Percentiles rank a stretch among this genome's conserved stretches.
phyloP scores from a whole-genome alignment of 1,140 invertebrate species.

The Zaprionus inermis region DNA sequence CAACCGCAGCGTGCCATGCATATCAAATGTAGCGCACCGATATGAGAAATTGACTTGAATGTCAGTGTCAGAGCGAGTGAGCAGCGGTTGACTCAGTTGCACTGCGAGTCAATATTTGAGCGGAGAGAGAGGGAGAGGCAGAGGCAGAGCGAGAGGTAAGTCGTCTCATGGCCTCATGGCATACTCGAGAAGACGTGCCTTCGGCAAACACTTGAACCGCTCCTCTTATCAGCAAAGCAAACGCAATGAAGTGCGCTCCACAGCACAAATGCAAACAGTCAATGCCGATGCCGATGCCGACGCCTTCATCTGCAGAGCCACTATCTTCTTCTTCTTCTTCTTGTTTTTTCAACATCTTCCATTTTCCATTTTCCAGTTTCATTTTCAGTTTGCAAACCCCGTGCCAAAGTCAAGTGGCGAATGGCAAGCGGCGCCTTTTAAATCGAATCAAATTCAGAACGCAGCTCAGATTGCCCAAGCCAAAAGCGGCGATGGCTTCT shows the following conservation, averaged over 20 bases:
- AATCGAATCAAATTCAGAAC: slow-evolving; percentile 39
- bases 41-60: slow-evolving; percentile 48
- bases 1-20: neutral
- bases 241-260: slow-evolving; percentile 53
- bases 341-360: neutral
- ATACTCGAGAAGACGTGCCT: slow-evolving; percentile 43
- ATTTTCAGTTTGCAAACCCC: slow-evolving; percentile 2
- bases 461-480: slow-evolving; percentile 30
- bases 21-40: slow-evolving; percentile 52
- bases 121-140: neutral
- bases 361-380: neutral
- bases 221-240: slow-evolving; percentile 67
- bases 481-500: neutral
- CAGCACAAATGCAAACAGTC: slow-evolving; percentile 60
- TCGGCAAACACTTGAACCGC: slow-evolving; percentile 66
- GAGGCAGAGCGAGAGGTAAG: neutral
- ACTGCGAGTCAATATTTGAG: slow-evolving; percentile 45
- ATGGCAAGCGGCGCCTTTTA: slow-evolving; percentile 32
- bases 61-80: slow-evolving; percentile 4
- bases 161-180: neutral
- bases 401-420: slow-evolving; percentile 33
- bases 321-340: neutral
- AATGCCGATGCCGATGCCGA: neutral
- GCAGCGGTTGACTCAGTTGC: slow-evolving; percentile 9
- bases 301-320: neutral